Base-by-base conservation (phyloP, 2,797 vertebrate genomes). In the Melanotaenia pygmaea region DNA sequence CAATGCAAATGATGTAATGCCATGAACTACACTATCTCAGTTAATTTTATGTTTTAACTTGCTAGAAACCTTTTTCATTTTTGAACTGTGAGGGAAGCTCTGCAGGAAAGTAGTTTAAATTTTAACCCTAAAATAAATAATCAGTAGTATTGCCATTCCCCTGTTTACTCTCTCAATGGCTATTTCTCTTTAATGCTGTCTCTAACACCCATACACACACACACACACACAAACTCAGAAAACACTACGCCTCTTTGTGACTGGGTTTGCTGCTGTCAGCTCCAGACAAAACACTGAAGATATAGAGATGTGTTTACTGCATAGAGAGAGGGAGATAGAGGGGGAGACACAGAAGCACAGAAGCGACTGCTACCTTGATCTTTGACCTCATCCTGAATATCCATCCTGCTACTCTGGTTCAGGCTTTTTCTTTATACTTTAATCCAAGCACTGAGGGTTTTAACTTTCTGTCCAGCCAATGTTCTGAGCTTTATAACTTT, bases 301-400 rank as follows among this genome's bases (percentile, higher is more conserved):
- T 92, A 89, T 89, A 94, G 82, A 72, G 90, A 66, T 45, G 80
- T 92, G 91, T 93, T 94, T 92, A 90, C 89, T 70, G 69, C 47
- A 62, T 8, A 60, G 57, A 73, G 54, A 59, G n/a, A 47, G 47
- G 35, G 26, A 28, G 57, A 50, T 14, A 35, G 22, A 65, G 43
- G 38, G 18, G 59, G n/a, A 62, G 16, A 45, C n/a, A 72, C 3
- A 77, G 61, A 71, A 38, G 51, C 57, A 50, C 13, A 67, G 57
- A 60, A 37, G 50, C 51, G 22, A 38, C 70, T 60, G 66, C 51
- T 63, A n/a, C 78, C 43, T 57, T 75, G 71, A 83, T 61, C 64
- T 82, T 74, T 85, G 72, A 85, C 79, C 82, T 65, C 53, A 3
- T 28, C 7, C 47, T 60, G 32, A 1, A 58, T 62, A 11, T 75